A percentile compares a stretch with the other conserved stretches of the same genome.
phyloP scores from a whole-genome alignment of 1,140 invertebrate species.

The Drosophila oshimai region DNA sequence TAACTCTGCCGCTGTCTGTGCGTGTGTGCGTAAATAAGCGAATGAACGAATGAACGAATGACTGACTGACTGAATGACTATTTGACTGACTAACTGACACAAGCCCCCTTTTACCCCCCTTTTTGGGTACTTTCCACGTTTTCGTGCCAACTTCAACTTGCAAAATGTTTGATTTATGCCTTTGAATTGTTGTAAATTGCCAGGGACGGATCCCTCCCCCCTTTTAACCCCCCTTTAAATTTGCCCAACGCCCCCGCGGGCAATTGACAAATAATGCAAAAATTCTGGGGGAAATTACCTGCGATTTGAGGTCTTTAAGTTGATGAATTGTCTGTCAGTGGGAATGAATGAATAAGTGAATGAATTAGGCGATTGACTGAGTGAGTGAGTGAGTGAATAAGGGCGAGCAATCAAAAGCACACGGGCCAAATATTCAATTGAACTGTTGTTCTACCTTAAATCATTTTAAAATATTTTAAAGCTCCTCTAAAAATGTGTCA shows the following conservation, averaged over 20 bases:
- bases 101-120: too few relatives aligned
- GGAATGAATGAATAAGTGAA: background rate
- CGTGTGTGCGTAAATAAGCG: slow-evolving; percentile 69
- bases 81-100: slow-evolving; percentile 45
- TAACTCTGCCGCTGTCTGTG: slow-evolving; percentile 62
- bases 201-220: background rate
- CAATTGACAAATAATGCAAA: slow-evolving; percentile 77
- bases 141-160: slow-evolving; percentile 64
- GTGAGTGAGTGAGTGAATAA: background rate
- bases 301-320: slow-evolving; percentile 49
- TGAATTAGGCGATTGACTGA: background rate
- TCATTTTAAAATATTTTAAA: too few relatives aligned
- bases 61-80: slow-evolving; percentile 52
- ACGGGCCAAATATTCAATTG: background rate
- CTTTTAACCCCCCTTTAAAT: background rate
- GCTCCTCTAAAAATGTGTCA: too few relatives aligned
- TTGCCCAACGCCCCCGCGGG: background rate
- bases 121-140: background rate
- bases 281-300: slow-evolving; percentile 65
- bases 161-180: slow-evolving; percentile 77
- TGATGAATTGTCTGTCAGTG: slow-evolving; percentile 31
- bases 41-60: slow-evolving; percentile 55
- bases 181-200: slow-evolving; percentile 76
- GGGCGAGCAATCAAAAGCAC: background rate
- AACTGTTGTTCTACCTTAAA: background rate